These are phyloP conservation scores for Pocota personata DNA, from an alignment of 2,888 invertebrate species.

Conservation along the genomic window DNA sequence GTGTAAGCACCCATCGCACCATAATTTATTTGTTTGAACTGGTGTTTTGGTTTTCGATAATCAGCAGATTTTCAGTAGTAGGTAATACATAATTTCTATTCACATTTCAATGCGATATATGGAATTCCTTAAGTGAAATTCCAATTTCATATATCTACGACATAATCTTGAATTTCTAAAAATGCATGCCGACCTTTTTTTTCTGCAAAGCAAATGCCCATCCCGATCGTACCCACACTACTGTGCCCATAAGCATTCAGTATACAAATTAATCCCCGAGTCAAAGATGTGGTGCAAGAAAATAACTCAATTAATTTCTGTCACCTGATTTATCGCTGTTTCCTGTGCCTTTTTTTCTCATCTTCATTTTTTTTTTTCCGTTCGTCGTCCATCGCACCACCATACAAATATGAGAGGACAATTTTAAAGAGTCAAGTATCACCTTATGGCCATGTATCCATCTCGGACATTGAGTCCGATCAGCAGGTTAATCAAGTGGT, in stretches of 20 bases:
- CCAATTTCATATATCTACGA: no score
- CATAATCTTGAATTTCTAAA: neutral
- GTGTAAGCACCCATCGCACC: no score
- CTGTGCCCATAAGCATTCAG: conserved; percentile 26
- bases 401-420: conserved; percentile 62
- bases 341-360: conserved; percentile 27
- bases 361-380: conserved; percentile 15
- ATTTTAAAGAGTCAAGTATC: conserved; percentile 52
- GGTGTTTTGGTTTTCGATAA: no score
- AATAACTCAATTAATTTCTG: conserved; percentile 83
- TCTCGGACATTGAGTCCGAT: conserved; percentile 69
- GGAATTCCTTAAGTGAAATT: no score
- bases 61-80: no score
- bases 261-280: conserved; percentile 69
- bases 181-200: neutral
- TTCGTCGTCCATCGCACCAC: conserved; percentile 28
- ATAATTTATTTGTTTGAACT: no score
- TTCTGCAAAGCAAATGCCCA: neutral
- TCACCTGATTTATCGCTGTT: conserved; percentile 82
- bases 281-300: conserved; percentile 71
- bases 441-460: conserved; percentile 71
- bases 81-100: no score
- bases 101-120: no score
- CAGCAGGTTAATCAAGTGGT: conserved; percentile 72
- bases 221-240: neutral